These are phyloP conservation scores for Parasteatoda lunata DNA, from an alignment of 2,888 invertebrate genomes.

Conservation along the genomic window DNA sequence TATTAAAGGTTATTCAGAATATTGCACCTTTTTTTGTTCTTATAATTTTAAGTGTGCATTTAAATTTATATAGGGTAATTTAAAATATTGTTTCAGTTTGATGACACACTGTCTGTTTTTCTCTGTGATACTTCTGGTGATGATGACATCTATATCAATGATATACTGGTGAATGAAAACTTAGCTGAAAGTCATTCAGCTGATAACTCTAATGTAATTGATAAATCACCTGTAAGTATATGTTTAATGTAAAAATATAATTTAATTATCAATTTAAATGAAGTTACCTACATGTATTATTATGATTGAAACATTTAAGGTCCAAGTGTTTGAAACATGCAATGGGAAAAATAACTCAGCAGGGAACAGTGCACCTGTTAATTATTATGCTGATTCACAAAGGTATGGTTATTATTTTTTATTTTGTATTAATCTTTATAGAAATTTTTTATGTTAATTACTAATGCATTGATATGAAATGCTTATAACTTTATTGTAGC, in stretches of 20 bases:
- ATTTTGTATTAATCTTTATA: not conserved
- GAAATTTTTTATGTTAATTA: not conserved
- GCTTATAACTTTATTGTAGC: too few species aligned
- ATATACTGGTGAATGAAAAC: conserved; percentile 32
- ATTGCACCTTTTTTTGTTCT: too few species aligned
- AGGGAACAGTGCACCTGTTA: not conserved
- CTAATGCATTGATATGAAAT: too few species aligned
- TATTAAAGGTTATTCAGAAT: too few species aligned
- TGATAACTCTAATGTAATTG: not conserved
- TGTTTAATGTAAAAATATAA: not conserved
- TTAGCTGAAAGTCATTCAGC: conserved; percentile 18
- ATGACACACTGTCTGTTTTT: not conserved
- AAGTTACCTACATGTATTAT: not conserved
- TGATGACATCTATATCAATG: conserved; percentile 31
- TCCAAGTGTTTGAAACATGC: not conserved
- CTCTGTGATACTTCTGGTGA: conserved; percentile 44
- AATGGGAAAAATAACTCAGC: not conserved
- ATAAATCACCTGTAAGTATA: not conserved
- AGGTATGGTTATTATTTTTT: not conserved
- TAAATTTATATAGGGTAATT: too few species aligned
- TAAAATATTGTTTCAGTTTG: conserved; percentile 4
- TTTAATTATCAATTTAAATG: not conserved
- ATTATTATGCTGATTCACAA: not conserved
- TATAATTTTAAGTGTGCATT: too few species aligned
- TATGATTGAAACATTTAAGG: not conserved